Evolutionary conservation across 2,888 invertebrate species (phyloP).

Genomic region (Galerucella pusilla): DNA sequence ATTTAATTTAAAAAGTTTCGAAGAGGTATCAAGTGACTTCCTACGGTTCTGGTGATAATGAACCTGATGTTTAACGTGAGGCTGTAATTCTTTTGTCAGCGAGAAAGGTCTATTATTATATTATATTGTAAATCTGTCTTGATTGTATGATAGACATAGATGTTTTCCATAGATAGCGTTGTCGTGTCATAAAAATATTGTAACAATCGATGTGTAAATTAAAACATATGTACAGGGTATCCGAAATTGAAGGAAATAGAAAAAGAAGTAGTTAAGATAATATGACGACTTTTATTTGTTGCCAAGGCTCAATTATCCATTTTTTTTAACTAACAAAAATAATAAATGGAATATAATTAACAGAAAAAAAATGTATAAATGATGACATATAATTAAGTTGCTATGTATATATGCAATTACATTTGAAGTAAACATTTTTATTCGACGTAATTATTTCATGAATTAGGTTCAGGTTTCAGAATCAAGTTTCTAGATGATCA

Average conservation of each 20-base stretch:
- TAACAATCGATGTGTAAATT: not conserved
- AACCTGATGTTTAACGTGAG: not conserved
- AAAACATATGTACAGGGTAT: not conserved
- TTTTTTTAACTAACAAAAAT: no score
- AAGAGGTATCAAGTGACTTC: not conserved
- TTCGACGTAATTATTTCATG: not conserved
- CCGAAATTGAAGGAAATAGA: no score
- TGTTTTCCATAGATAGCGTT: not conserved
- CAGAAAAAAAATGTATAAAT: no score
- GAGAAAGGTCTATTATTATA: not conserved
- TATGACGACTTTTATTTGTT: no score
- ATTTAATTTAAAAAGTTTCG: not conserved
- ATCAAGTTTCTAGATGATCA: not conserved
- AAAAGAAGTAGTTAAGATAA: no score
- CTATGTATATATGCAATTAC: not conserved
- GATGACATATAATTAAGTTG: no score
- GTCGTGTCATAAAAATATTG: constrained; percentile 2
- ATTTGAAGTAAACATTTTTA: not conserved
- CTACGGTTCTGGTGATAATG: not conserved
- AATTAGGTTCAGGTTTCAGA: not conserved
- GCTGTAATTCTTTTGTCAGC: constrained; percentile 13
- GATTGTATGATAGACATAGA: constrained; percentile 3
- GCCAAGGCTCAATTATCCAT: no score
- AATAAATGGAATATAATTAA: no score
- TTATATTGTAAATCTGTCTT: constrained; percentile 14